Evolutionary conservation across 2,113 vertebrate genomes (phyloP).

Genomic region (Rhagologus leucostigma): DNA sequence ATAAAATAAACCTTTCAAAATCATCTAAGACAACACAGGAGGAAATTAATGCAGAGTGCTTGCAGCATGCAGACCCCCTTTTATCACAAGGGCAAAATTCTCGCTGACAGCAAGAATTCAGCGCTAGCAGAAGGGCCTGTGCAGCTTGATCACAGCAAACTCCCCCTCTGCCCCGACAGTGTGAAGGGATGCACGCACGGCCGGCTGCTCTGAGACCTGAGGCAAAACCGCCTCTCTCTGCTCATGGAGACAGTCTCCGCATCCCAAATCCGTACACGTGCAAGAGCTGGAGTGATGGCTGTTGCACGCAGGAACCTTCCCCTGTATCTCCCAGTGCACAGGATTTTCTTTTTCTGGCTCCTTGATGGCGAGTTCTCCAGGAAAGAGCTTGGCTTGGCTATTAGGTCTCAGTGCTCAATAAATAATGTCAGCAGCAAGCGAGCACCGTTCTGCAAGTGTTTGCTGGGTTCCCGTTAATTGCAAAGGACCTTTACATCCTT

Average conservation of each 20-base stretch:
- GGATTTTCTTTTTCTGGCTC: conserved; percentile 15
- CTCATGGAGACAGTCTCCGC: background rate
- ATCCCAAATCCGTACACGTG: background rate
- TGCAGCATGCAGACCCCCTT: background rate
- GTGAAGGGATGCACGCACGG: background rate
- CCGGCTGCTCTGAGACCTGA: background rate
- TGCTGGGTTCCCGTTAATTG: background rate
- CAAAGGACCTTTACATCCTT: conserved; percentile 17
- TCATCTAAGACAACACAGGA: background rate
- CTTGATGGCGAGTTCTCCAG: background rate
- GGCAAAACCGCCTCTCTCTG: background rate
- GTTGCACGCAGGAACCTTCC: background rate
- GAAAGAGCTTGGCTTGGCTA: background rate
- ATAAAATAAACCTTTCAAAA: background rate
- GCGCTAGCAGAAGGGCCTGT: background rate
- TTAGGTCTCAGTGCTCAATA: background rate
- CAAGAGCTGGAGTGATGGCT: background rate
- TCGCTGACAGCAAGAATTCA: background rate
- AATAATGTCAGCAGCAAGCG: background rate
- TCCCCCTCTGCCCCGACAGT: background rate
- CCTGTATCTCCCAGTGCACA: background rate
- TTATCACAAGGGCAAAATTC: conserved; percentile 1
- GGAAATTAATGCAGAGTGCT: background rate
- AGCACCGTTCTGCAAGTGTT: background rate
- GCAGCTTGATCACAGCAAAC: background rate